phyloP scores from a whole-genome alignment of 2,888 invertebrate species.

The Acanthosepion esculentum region DNA sequence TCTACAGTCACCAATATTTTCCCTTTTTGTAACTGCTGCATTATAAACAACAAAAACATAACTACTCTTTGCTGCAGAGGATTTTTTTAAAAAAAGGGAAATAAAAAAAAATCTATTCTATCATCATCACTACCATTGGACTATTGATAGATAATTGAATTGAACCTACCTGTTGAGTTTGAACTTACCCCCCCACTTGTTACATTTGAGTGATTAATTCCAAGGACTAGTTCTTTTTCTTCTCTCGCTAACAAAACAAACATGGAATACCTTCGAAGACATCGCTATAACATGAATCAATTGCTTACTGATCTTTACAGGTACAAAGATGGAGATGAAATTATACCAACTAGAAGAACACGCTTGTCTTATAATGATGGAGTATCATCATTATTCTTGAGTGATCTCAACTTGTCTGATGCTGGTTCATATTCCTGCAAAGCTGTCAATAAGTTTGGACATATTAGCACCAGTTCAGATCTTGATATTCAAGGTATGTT shows the following conservation, averaged over 20 bases:
- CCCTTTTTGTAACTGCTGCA: conserved; percentile 35
- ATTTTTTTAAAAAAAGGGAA: neutral
- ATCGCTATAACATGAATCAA: conserved; percentile 36
- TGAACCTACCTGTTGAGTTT: conserved; percentile 42
- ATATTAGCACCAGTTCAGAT: conserved; percentile 67
- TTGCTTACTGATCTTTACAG: conserved; percentile 57
- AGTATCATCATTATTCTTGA: conserved; percentile 80
- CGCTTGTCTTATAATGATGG: conserved; percentile 70
- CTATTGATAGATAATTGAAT: neutral
- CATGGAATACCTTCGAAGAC: conserved; percentile 38
- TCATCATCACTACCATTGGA: neutral
- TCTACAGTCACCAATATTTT: conserved; percentile 35
- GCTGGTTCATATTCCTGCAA: conserved; percentile 71
- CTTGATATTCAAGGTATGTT: conserved; percentile 69
- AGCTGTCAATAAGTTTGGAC: conserved; percentile 71
- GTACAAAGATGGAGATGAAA: conserved; percentile 71
- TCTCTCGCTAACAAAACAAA: conserved; percentile 24
- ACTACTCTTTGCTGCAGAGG: neutral
- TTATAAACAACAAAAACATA: neutral
- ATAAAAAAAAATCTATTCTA: neutral
- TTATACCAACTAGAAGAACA: conserved; percentile 70
- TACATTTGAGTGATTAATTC: neutral
- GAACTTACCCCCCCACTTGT: neutral
- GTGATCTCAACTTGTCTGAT: conserved; percentile 69
- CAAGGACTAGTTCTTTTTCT: conserved; percentile 38